Evolutionary conservation across 2,888 invertebrate genomes (phyloP), one percentile per base, ranked within the genome.

Genomic region (Sminthurides aquaticus): DNA sequence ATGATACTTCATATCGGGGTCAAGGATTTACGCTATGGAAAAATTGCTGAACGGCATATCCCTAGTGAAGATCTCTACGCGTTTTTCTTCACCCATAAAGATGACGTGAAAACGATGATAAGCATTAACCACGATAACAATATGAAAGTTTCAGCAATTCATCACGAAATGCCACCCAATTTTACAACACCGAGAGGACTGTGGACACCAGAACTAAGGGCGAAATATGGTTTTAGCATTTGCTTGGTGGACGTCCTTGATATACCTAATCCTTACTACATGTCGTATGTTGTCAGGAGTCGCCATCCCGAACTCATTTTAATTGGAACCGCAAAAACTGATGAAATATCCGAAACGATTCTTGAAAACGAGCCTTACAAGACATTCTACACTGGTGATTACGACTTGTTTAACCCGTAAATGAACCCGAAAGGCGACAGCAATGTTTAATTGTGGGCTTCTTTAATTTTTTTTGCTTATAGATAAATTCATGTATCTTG

Each of bases 81-180:
- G 0, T 96, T 96, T 78, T 86, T 90, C 0, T 95, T 91, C 77
- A 90, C 90, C 73, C 82, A 85, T 64, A 85, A 84, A 49, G 81
- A 82, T 0, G 96, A 96, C 75, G 87, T 93, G 84, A 88, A 89
- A 74, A 76, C 82, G 26, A 84, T 95, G 58, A 80, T 91, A 27
- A 79, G 80, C 22, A 81, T 82, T 58, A 81, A 82, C 58, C 78
- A 88, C 54, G 81, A 81, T 11, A 80, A 85, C 60, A 79, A 81
- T 1, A 75, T 82, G 18, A 77, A 79, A 27, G 84, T 91, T 1
- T 90, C 89, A 76, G 86, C 86, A 0, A 80, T 88, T 1, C 80
- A 82, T 76, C 67, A 66, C 34, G 55, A 63, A 62, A 34, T 43
- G 11, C 66, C 64, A 3, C 29, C 52, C 3, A 34, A 49, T 29